phyloP scores from a whole-genome alignment of 2,888 invertebrate genomes.

The Eurytoma adleriae region DNA sequence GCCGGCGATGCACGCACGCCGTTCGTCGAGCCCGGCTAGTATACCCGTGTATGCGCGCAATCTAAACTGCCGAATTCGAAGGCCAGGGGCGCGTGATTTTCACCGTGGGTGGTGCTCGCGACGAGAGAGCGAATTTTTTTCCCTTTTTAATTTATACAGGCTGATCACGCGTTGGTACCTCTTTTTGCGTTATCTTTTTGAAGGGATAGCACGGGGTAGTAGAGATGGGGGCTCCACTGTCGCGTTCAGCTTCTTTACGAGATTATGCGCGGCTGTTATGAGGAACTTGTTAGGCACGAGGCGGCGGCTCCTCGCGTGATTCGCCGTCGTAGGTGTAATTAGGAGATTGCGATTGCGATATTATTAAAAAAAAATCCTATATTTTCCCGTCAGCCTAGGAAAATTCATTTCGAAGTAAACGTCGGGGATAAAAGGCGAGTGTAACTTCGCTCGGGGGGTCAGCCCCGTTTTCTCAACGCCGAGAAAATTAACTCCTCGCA shows the following conservation, averaged over 20 bases:
- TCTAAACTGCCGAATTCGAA: slow-evolving; percentile 12
- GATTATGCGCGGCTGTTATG: background rate
- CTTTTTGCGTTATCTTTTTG: slow-evolving; percentile 22
- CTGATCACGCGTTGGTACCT: slow-evolving; percentile 52
- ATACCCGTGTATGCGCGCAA: background rate
- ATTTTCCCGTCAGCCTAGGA: background rate
- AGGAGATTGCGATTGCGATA: background rate
- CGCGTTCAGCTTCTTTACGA: background rate
- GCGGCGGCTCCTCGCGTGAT: slow-evolving; percentile 1
- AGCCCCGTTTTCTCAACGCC: too few relatives aligned
- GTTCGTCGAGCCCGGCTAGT: too few relatives aligned
- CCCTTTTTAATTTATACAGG: slow-evolving; percentile 55
- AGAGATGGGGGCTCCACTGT: too few relatives aligned
- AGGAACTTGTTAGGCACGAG: background rate
- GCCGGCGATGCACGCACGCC: background rate
- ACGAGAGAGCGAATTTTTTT: background rate
- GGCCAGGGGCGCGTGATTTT: background rate
- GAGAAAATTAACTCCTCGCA: background rate
- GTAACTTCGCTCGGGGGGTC: background rate
- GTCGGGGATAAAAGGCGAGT: background rate
- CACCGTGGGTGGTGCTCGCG: too few relatives aligned
- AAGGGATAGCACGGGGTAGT: too few relatives aligned
- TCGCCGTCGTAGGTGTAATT: background rate
- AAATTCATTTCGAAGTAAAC: background rate
- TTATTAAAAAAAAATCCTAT: background rate